phyloP scores from a whole-genome alignment of 2,113 vertebrate species.

The Oenanthe melanoleuca region DNA sequence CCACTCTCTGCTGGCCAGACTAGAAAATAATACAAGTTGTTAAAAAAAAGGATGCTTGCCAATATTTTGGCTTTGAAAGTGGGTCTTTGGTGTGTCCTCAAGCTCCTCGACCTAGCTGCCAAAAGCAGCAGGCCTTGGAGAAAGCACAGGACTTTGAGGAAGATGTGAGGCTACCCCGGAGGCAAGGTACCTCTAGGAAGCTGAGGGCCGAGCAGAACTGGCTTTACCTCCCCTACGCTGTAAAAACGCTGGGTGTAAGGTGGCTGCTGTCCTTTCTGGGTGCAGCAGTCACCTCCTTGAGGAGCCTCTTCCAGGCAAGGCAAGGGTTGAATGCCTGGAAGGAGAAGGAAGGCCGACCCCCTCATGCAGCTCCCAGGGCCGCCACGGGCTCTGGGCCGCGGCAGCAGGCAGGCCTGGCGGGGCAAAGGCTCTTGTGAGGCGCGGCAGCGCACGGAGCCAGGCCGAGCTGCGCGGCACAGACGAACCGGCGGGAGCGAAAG shows the following conservation, averaged over 20 bases:
- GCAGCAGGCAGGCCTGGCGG: neutral
- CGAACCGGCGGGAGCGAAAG: too few relatives aligned
- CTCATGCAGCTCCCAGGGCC: neutral
- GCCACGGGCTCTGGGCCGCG: neutral
- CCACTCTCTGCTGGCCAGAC: neutral
- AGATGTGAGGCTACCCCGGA: accelerated
- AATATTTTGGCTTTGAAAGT: neutral
- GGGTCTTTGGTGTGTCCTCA: neutral
- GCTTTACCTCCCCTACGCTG: neutral
- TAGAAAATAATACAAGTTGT: neutral
- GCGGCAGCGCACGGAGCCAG: neutral
- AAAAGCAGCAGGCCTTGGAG: neutral
- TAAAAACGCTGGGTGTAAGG: neutral
- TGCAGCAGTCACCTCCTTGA: neutral
- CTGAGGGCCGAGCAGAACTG: neutral
- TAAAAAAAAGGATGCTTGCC: neutral
- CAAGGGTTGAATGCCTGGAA: neutral
- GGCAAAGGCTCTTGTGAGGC: accelerated
- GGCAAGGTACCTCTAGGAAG: neutral
- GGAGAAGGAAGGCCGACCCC: neutral
- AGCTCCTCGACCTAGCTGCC: neutral
- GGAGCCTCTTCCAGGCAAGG: neutral
- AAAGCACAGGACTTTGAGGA: neutral
- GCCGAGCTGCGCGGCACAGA: accelerated
- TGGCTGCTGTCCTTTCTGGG: accelerated